Conservation (phyloP, 2,797 vertebrate genomes). For the Enoplosus armatus region DNA sequence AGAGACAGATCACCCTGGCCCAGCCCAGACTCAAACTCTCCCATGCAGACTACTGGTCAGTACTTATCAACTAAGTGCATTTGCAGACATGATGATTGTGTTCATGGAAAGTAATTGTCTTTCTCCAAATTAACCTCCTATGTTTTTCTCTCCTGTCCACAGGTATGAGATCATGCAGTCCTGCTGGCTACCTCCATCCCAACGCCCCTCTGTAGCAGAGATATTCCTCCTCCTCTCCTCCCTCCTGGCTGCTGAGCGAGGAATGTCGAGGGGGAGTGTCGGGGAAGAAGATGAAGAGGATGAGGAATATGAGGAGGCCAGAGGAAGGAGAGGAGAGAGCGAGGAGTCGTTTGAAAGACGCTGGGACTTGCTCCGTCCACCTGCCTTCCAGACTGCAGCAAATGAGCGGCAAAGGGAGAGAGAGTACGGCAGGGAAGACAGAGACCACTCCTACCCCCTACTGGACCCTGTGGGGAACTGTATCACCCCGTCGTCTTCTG, state of each 20-base stretch:
- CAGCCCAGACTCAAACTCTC: constrained; percentile 93
- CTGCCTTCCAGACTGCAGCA: constrained; percentile 81
- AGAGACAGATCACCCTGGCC: constrained; percentile 94
- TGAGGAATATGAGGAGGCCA: constrained; percentile 82
- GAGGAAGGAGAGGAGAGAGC: constrained; percentile 85
- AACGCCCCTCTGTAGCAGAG: constrained; percentile 91
- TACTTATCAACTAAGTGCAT: constrained; percentile 13
- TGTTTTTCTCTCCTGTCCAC: constrained; percentile 31
- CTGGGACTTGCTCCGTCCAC: constrained; percentile 90
- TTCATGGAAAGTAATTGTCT: constrained; percentile 9
- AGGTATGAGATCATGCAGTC: constrained; percentile 98
- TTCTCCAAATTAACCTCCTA: constrained; percentile 12
- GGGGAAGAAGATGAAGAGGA: constrained; percentile 89
- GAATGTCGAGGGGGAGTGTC: constrained; percentile 78
- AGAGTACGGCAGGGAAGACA: constrained; percentile 78
- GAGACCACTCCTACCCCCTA: constrained; percentile 88
- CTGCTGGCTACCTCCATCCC: constrained; percentile 91
- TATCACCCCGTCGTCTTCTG: constrained; percentile 85
- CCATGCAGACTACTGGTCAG: constrained; percentile 94
- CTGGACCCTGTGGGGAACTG: constrained; percentile 88
- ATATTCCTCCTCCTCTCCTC: constrained; percentile 94
- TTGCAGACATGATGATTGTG: constrained; percentile 16
- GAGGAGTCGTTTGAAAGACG: constrained; percentile 91
- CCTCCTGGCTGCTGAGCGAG: constrained; percentile 88
- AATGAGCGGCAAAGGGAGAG: constrained; percentile 86